These are phyloP conservation scores for Philereme transversata DNA, from an alignment of 2,888 invertebrate genomes.

Conservation along the genomic window DNA sequence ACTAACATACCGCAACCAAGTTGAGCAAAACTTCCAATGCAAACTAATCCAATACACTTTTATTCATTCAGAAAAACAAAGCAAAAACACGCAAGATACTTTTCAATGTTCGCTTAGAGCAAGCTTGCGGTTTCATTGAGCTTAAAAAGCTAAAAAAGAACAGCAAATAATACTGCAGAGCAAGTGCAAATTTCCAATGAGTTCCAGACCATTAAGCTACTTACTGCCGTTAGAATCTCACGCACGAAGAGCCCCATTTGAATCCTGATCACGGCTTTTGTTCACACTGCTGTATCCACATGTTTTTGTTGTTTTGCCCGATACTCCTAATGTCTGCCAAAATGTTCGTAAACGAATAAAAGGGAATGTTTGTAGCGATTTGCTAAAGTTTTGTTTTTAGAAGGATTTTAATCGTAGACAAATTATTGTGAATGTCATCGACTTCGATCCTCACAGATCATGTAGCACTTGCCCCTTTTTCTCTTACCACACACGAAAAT, in stretches of 20 bases:
- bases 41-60: conserved; percentile 5
- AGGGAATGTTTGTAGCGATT: conserved; percentile 1
- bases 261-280: conserved; percentile 47
- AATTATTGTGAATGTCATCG: too few relatives aligned
- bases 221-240: conserved; percentile 57
- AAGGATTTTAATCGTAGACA: too few relatives aligned
- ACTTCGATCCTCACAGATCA: too few relatives aligned
- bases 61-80: conserved; percentile 13
- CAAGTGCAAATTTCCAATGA: conserved; percentile 67
- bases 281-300: conserved; percentile 24
- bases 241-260: conserved; percentile 50
- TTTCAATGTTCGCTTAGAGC: conserved; percentile 21
- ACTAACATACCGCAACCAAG: background rate
- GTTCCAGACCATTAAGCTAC: conserved; percentile 66
- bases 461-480: too few relatives aligned
- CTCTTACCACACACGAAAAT: too few relatives aligned
- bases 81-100: conserved; percentile 13
- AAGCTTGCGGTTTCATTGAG: conserved; percentile 31
- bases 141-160: conserved; percentile 36
- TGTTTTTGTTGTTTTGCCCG: conserved; percentile 26
- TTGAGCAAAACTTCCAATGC: background rate
- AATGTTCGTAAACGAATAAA: conserved; percentile 11
- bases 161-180: conserved; percentile 41
- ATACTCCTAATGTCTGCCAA: conserved; percentile 31
- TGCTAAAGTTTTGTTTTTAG: background rate